Conservation (phyloP, 2,888 invertebrate species). For the Microctonus hyperodae region DNA sequence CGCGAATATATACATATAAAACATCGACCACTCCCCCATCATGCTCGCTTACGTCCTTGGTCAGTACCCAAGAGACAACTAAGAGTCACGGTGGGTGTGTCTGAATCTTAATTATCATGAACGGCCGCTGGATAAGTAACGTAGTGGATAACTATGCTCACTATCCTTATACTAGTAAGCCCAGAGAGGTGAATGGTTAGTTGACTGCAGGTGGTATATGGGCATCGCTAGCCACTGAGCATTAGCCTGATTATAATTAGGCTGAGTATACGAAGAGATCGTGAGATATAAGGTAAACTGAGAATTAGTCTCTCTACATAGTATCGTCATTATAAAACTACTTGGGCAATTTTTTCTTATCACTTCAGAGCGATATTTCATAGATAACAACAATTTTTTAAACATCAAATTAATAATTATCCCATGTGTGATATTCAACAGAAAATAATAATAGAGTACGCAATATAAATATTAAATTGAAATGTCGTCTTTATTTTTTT, state of each 20-base stretch:
- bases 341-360: not conserved
- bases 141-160: constrained; percentile 9
- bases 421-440: not conserved
- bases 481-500: not conserved
- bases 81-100: constrained; percentile 60
- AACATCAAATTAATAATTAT: not conserved
- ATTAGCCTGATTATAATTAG: constrained; percentile 64
- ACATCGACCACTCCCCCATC: constrained; percentile 56
- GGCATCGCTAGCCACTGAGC: constrained; percentile 49
- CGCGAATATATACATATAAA: constrained; percentile 23
- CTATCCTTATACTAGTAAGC: constrained; percentile 14
- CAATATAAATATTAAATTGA: too few species aligned
- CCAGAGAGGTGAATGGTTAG: constrained; percentile 23
- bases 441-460: not conserved
- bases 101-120: constrained; percentile 62
- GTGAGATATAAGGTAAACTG: constrained; percentile 55
- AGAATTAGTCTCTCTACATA: constrained; percentile 10
- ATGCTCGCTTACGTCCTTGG: constrained; percentile 37
- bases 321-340: not conserved
- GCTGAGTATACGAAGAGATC: constrained; percentile 60
- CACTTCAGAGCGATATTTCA: not conserved
- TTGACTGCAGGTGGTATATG: constrained; percentile 28
- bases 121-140: constrained; percentile 35
- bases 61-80: constrained; percentile 59
- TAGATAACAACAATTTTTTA: not conserved